A percentile compares a stretch with the other conserved stretches of the same genome.
These are phyloP conservation scores for Meriones psammophilus DNA, from an alignment of 2,797 vertebrate species.

Conservation along the genomic window DNA sequence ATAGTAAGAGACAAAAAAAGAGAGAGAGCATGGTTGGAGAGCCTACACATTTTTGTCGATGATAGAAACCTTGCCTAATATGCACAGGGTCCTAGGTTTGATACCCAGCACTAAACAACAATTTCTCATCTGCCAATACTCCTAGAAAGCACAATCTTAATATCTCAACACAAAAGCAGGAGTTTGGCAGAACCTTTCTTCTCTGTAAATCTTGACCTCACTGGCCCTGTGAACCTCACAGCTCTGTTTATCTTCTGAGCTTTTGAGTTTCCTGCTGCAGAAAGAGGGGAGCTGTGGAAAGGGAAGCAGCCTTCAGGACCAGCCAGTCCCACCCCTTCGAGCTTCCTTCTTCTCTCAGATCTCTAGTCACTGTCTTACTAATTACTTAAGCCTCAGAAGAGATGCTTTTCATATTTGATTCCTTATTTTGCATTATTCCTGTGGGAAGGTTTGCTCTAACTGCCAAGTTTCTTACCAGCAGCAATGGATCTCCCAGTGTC, in stretches of 20 bases:
- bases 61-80: background rate
- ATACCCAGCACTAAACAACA: background rate
- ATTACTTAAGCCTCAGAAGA: constrained; percentile 20
- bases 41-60: background rate
- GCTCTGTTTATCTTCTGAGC: background rate
- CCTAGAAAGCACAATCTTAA: no score
- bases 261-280: background rate
- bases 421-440: constrained; percentile 6
- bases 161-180: background rate
- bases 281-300: background rate
- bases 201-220: background rate
- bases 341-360: background rate
- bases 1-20: background rate
- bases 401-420: background rate
- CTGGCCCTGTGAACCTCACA: background rate
- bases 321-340: background rate
- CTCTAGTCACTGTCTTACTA: constrained; percentile 1
- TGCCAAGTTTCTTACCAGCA: background rate
- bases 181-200: background rate
- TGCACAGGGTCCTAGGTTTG: background rate
- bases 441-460: background rate
- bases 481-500: background rate
- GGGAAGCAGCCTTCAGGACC: background rate
- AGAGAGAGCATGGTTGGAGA: background rate
- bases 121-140: background rate